Evolutionary conservation across 2,888 invertebrate species (phyloP), one percentile per base, ranked within the genome.

Genomic region (Kuschelorhynchus macadamiae): DNA sequence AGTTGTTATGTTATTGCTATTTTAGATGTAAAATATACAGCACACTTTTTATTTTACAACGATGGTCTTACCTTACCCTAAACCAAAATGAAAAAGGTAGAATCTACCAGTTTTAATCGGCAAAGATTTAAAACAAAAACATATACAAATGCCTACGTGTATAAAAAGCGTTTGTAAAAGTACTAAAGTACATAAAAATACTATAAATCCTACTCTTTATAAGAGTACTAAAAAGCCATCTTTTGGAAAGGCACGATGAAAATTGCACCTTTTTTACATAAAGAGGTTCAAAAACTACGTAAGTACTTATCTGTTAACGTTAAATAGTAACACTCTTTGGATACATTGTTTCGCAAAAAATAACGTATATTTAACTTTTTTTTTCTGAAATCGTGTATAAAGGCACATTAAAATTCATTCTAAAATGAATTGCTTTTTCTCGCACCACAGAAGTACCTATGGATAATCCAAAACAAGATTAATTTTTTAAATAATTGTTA

Each of bases 401-500:
- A 25, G 25, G 7, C 25, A 25, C 25, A 25, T 25, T 7, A 25
- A 30, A 36, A n/a, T 11, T 36, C 12, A 36, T 11, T n/a, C 11
- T 9, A 36, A 36, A 36, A 36, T 11, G 11, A n/a, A 11, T 36
- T n/a, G 9, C 9, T 8, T 11, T 42, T 42, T 42, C 12, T 52
- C n/a, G n/a, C n/a, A n/a, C n/a, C n/a, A n/a, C n/a, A n/a, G n/a
- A n/a, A n/a, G n/a, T n/a, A n/a, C n/a, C n/a, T n/a, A n/a, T n/a
- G n/a, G n/a, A n/a, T n/a, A n/a, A n/a, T n/a, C n/a, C n/a, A n/a
- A n/a, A n/a, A n/a, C n/a, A n/a, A n/a, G n/a, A 52, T 2, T 73
- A 74, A 59, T 74, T 73, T 72, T 80, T 80, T 42, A 79, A 80
- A 60, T 80, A 79, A 73, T 83, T 83, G 71, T 82, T 81, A 49